phyloP scores from a whole-genome alignment of 2,797 vertebrate species.

The Zenarchopterus dispar region DNA sequence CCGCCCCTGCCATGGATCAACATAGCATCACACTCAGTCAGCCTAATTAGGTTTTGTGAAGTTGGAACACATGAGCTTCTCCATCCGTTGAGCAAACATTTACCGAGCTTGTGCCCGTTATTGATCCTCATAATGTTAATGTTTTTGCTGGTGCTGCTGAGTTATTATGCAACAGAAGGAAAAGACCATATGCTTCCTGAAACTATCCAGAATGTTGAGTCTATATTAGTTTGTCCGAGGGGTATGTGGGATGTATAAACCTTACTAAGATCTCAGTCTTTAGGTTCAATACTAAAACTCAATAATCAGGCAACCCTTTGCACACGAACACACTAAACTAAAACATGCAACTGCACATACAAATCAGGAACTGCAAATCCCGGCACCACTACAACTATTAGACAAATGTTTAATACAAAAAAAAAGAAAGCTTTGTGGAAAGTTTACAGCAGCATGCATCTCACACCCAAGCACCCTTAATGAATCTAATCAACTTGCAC shows the following conservation, averaged over 20 bases:
- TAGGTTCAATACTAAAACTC: slow-evolving; percentile 11
- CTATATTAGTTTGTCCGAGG: slow-evolving; percentile 29
- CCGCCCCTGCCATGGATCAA: too few species aligned
- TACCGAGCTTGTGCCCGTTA: slow-evolving; percentile 46
- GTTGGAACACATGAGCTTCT: slow-evolving; percentile 34
- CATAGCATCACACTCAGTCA: slow-evolving; percentile 40
- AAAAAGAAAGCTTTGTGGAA: slow-evolving; percentile 15
- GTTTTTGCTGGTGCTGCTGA: slow-evolving; percentile 39
- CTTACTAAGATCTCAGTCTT: slow-evolving; percentile 18
- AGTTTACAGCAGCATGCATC: slow-evolving; percentile 22
- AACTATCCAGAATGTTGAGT: slow-evolving; percentile 37
- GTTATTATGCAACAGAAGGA: slow-evolving; percentile 51
- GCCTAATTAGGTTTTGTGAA: slow-evolving; percentile 58
- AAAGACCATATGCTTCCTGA: slow-evolving; percentile 48
- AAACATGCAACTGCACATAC: slow-evolving; percentile 25
- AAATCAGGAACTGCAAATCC: slow-evolving; percentile 38
- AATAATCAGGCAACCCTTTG: slow-evolving; percentile 7
- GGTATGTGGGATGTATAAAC: slow-evolving; percentile 14
- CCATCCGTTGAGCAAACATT: slow-evolving; percentile 50
- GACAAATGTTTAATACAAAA: slow-evolving; percentile 23
- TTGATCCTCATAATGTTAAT: slow-evolving; percentile 66
- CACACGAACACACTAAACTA: slow-evolving; percentile 19
- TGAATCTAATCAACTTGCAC: slow-evolving; percentile 37
- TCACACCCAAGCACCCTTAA: slow-evolving; percentile 19
- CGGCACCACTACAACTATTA: slow-evolving; percentile 27